A percentile compares a stretch with the other conserved stretches of the same genome.
These are phyloP conservation scores for Casuarius casuarius DNA, from an alignment of 2,113 vertebrate species.

Conservation along the genomic window DNA sequence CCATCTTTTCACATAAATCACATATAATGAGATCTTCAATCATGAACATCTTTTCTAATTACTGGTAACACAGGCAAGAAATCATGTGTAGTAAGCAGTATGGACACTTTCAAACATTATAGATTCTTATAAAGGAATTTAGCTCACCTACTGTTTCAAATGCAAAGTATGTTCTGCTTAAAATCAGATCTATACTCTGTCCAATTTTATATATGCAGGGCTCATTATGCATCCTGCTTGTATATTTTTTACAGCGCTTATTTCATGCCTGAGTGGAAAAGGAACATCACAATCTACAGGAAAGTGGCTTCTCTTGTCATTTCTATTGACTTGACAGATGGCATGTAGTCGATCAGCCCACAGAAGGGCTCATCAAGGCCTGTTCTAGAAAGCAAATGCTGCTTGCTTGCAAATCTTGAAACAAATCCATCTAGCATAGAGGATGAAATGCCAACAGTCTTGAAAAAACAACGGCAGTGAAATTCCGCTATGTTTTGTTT, in stretches of 20 bases:
- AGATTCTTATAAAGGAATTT: not conserved
- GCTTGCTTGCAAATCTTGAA: not conserved
- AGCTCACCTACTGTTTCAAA: not conserved
- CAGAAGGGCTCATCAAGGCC: not conserved
- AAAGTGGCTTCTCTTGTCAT: not conserved
- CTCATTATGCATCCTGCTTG: not conserved
- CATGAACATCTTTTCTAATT: not conserved
- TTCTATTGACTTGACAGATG: not conserved
- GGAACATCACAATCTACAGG: not conserved
- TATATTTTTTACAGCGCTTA: not conserved
- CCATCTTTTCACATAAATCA: not conserved
- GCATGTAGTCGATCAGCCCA: not conserved
- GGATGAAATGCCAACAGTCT: not conserved
- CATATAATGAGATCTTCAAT: not conserved
- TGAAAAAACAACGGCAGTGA: not conserved
- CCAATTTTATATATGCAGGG: not conserved
- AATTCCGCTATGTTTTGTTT: not conserved
- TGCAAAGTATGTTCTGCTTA: not conserved
- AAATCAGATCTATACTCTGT: not conserved
- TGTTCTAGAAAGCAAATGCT: not conserved
- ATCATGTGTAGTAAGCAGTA: not conserved
- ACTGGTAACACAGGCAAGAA: not conserved
- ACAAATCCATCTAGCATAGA: not conserved
- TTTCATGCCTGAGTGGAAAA: not conserved
- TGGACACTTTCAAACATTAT: not conserved